These are phyloP conservation scores for Hestina assimilis DNA, from an alignment of 1,140 invertebrate species.

Conservation along the genomic window DNA sequence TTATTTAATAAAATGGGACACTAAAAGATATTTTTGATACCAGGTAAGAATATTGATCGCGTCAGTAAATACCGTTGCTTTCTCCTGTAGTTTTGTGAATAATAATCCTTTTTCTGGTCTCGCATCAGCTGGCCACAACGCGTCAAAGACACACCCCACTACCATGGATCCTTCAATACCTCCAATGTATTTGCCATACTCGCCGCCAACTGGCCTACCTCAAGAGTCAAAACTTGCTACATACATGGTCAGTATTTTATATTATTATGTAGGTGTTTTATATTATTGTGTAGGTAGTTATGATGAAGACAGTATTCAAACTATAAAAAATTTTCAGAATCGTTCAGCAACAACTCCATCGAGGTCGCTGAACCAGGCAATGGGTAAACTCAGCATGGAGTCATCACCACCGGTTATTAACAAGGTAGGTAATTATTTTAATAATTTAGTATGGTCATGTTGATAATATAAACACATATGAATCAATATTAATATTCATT, in stretches of 20 bases:
- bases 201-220: constrained; percentile 86
- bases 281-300: too few species aligned
- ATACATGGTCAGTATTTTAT: constrained; percentile 83
- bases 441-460: neutral
- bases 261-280: neutral
- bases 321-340: constrained; percentile 40
- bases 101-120: constrained; percentile 22
- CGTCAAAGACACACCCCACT: constrained; percentile 13
- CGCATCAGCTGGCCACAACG: constrained; percentile 24
- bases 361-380: constrained; percentile 47
- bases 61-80: neutral
- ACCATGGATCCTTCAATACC: constrained; percentile 68
- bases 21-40: neutral
- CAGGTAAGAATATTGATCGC: neutral
- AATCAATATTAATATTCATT: too few species aligned
- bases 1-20: neutral
- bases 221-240: constrained; percentile 91
- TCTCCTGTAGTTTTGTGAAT: constrained; percentile 4
- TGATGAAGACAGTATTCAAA: too few species aligned
- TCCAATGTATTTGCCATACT: constrained; percentile 68
- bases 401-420: constrained; percentile 49
- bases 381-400: constrained; percentile 51
- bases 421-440: constrained; percentile 39
- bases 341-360: constrained; percentile 51
- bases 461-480: too few species aligned